phyloP scores from a whole-genome alignment of 2,888 invertebrate genomes.

The Hirtodrosophila confusa region DNA sequence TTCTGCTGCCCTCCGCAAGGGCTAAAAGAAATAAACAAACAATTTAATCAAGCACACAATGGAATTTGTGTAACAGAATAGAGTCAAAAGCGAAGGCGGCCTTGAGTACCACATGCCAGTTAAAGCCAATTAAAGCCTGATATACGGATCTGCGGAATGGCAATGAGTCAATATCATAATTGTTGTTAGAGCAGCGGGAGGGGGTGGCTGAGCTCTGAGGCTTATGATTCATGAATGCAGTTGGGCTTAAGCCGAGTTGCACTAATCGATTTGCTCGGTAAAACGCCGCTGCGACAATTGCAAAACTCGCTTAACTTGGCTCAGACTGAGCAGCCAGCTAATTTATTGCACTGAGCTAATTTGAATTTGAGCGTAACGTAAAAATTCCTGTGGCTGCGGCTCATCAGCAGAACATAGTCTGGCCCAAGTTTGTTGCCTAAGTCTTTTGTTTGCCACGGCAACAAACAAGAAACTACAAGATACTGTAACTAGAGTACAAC shows the following conservation, averaged over 20 bases:
- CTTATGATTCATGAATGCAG: conserved; percentile 51
- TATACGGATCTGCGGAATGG: conserved; percentile 54
- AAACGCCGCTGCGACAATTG: conserved; percentile 51
- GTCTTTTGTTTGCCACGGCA: conserved; percentile 54
- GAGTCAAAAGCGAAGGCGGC: conserved; percentile 38
- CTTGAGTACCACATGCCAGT: conserved; percentile 46
- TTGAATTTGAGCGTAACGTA: conserved; percentile 40
- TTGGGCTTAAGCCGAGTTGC: conserved; percentile 26
- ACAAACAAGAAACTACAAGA: conserved; percentile 11
- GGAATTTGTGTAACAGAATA: conserved; percentile 56
- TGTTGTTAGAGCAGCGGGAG: not conserved
- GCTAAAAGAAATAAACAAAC: conserved; percentile 19
- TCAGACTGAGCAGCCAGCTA: not conserved
- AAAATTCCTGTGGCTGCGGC: conserved; percentile 47
- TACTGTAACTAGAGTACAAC: conserved; percentile 1
- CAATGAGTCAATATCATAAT: conserved; percentile 63
- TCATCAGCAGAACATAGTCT: conserved; percentile 15
- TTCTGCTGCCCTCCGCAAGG: conserved; percentile 5
- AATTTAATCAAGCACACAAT: conserved; percentile 45
- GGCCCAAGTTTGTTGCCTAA: conserved; percentile 60
- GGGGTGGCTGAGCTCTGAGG: not conserved
- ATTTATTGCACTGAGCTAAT: conserved; percentile 54
- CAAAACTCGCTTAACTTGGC: conserved; percentile 40
- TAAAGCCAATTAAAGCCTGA: conserved; percentile 67
- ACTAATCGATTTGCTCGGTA: conserved; percentile 57